Percentiles rank a stretch among this genome's conserved stretches.
These are phyloP conservation scores for Trisateles emortualis DNA, from an alignment of 2,888 invertebrate species.

Conservation along the genomic window DNA sequence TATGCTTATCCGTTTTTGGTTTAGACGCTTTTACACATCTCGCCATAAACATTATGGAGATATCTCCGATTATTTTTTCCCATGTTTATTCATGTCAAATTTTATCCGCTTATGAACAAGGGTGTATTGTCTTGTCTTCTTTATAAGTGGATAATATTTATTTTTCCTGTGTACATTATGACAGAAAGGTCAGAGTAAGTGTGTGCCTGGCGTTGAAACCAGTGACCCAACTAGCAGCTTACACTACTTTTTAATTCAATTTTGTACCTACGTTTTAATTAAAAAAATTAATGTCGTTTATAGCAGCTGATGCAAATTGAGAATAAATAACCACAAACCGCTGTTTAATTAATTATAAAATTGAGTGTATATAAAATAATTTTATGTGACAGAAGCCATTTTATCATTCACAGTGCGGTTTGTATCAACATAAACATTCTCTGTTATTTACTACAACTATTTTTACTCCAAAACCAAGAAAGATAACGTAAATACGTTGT, in stretches of 20 bases:
- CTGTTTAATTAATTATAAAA: background rate
- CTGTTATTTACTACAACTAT: conserved; percentile 30
- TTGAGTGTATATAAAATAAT: background rate
- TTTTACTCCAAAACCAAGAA: conserved; percentile 35
- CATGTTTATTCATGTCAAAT: background rate
- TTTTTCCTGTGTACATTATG: too few relatives aligned
- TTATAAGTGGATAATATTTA: too few relatives aligned
- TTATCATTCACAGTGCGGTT: conserved; percentile 4
- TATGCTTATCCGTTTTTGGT: too few relatives aligned
- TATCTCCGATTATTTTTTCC: background rate
- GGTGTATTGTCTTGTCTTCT: too few relatives aligned
- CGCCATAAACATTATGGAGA: too few relatives aligned
- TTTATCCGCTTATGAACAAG: background rate
- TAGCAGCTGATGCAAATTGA: background rate
- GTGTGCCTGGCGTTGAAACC: too few relatives aligned
- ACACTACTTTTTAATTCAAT: background rate
- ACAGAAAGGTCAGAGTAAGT: too few relatives aligned
- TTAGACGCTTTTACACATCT: too few relatives aligned
- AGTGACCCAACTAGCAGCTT: background rate
- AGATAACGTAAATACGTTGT: conserved; percentile 38
- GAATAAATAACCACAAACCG: background rate
- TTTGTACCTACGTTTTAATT: background rate
- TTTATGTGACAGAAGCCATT: conserved; percentile 2
- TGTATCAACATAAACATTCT: conserved; percentile 20
- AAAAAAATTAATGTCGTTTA: background rate